Conservation (phyloP, 2,113 vertebrate genomes). For the Trematomus loennbergii region DNA sequence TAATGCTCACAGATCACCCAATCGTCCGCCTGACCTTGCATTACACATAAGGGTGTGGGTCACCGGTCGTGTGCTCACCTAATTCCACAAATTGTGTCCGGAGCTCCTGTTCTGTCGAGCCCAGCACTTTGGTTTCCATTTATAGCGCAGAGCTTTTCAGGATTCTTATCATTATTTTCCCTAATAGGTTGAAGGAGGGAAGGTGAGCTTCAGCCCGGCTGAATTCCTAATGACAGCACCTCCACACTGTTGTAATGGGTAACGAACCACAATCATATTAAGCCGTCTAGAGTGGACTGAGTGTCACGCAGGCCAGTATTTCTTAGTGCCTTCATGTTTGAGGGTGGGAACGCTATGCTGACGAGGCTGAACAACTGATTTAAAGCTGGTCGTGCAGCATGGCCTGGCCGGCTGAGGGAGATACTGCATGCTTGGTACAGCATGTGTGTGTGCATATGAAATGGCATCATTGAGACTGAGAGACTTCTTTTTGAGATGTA, state of each 20-base stretch:
- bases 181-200: constrained; percentile 36
- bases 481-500: too few species aligned
- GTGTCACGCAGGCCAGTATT: constrained; percentile 1
- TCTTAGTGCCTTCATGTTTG: constrained; percentile 16
- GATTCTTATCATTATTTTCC: constrained; percentile 53
- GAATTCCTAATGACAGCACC: constrained; percentile 46
- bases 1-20: constrained; percentile 15
- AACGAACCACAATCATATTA: constrained; percentile 67
- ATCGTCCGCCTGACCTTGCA: constrained; percentile 52
- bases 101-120: constrained; percentile 52
- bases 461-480: not conserved
- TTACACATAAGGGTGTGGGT: constrained; percentile 53
- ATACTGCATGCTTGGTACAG: too few species aligned
- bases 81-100: constrained; percentile 60
- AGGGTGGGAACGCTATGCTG: constrained; percentile 15
- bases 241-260: constrained; percentile 46
- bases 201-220: constrained; percentile 28
- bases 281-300: not conserved
- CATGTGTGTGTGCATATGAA: not conserved
- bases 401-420: not conserved
- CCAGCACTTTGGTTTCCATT: constrained; percentile 60
- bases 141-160: constrained; percentile 43
- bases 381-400: not conserved
- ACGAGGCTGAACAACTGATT: not conserved
- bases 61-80: constrained; percentile 35